A percentile compares a stretch with the other conserved stretches of the same genome.
These are phyloP conservation scores for Eulemur rubriventer DNA, from an alignment of 2,797 vertebrate species.

Conservation along the genomic window DNA sequence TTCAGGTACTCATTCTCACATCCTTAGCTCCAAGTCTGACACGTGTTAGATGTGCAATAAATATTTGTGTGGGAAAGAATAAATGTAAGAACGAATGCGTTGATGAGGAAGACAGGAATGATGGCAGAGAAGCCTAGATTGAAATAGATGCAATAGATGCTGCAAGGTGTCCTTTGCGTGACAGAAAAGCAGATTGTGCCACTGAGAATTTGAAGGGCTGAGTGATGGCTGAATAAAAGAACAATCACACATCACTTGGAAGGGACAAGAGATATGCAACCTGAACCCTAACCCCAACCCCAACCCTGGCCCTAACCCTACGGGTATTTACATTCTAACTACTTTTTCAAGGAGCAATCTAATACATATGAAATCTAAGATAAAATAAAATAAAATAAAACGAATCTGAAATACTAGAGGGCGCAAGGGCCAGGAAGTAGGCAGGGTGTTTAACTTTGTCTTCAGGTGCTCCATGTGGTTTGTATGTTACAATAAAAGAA, in stretches of 20 bases:
- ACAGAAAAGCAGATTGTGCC: neutral
- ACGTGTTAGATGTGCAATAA: neutral
- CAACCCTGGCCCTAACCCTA: too few species aligned
- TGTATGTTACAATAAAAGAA: neutral
- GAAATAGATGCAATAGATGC: fast-evolving
- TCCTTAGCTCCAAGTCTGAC: neutral
- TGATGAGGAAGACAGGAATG: neutral
- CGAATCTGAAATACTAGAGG: neutral
- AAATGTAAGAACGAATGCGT: neutral
- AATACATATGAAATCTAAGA: neutral
- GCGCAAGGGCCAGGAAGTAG: neutral
- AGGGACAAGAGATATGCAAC: fast-evolving
- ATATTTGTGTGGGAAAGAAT: neutral
- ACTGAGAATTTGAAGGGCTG: neutral
- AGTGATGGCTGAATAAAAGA: neutral
- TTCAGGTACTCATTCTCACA: neutral
- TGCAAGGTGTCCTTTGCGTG: neutral
- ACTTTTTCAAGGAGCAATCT: neutral
- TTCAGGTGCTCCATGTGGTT: fast-evolving
- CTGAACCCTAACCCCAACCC: too few species aligned
- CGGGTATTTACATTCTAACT: neutral
- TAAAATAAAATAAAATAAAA: neutral
- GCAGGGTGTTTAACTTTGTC: too few species aligned
- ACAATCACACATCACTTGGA: neutral
- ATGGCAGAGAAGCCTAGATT: neutral